Conservation (phyloP, 2,888 invertebrate genomes). For the Dasysyrphus albostriatus region DNA sequence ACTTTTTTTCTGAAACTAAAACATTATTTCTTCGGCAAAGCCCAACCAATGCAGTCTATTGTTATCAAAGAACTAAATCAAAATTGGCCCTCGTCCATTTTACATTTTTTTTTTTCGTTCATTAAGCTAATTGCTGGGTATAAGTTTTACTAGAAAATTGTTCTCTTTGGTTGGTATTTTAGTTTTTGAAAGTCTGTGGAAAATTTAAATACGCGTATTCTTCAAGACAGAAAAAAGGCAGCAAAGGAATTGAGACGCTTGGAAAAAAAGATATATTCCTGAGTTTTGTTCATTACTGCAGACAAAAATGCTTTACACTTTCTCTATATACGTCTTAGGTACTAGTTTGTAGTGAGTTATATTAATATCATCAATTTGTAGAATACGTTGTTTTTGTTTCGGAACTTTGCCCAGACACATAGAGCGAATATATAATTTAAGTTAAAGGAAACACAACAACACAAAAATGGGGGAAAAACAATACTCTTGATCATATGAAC, state of each 20-base stretch:
- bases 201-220: slow-evolving; percentile 2
- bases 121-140: slow-evolving; percentile 42
- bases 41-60: slow-evolving; percentile 55
- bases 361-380: slow-evolving; percentile 19
- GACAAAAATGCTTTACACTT: neutral
- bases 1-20: neutral
- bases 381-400: neutral
- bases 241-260: neutral
- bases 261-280: neutral
- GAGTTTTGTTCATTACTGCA: neutral
- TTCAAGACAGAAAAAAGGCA: neutral
- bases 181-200: slow-evolving; percentile 33
- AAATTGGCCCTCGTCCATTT: slow-evolving; percentile 69
- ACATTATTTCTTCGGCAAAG: neutral
- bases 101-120: neutral
- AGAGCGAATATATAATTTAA: neutral
- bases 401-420: neutral
- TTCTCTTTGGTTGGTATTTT: slow-evolving; percentile 12
- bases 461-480: too few species aligned
- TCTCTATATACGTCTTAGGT: neutral
- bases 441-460: neutral
- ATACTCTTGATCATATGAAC: too few species aligned
- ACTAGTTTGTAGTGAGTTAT: slow-evolving; percentile 1
- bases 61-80: slow-evolving; percentile 70
- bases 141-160: slow-evolving; percentile 27